Base-by-base conservation (phyloP, 2,113 vertebrate species). In the Alouatta palliata region DNA sequence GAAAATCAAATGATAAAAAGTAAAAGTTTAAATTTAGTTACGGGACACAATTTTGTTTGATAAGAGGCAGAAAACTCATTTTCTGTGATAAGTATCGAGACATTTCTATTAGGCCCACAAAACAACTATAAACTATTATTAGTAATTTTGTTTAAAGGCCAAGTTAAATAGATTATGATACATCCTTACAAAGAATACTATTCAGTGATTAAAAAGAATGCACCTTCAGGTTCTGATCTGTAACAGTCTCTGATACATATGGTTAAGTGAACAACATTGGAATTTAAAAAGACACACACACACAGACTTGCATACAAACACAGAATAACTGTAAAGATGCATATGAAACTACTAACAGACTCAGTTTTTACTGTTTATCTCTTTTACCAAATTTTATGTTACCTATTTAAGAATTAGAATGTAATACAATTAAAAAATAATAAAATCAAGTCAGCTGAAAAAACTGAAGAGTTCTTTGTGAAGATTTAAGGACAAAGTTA, bases 21-120 rank as follows among this genome's bases (percentile, higher is more conserved):
- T 30, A 80, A 54, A 88, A 95, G 13, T 77, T 94, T 97, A 94
- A 91, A 91, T 92, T 82, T 91, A 94, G 68, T 87, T 91, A 85
- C 0, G 82, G 30, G 43, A 76, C 1, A 77, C 66, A 86, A 45
- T 77, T 94, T 75, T 91, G 40, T 82, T 87, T 80, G 84, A 68
- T 52, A 92, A 94, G 64, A 81, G 47, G 54, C 21, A 91, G 45
- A 96, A 97, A 81, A 80, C 25, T 90, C 14, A 89, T 70, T 91
- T 91, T 49, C 86, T 23, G 47, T 93, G 70, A 94, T 86, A 90
- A 89, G 91, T 35, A 82, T 27, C 77, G n/a, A 52, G 87, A 92
- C 52, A 75, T 4, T 93, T 87, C 73, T 90, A n/a, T 83, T 64
- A 96, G 79, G 43, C 21, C 43, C 79, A 97, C 8, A 85, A 73